These are phyloP conservation scores for Pseudopodoces humilis DNA, from an alignment of 2,113 vertebrate species.

Conservation along the genomic window DNA sequence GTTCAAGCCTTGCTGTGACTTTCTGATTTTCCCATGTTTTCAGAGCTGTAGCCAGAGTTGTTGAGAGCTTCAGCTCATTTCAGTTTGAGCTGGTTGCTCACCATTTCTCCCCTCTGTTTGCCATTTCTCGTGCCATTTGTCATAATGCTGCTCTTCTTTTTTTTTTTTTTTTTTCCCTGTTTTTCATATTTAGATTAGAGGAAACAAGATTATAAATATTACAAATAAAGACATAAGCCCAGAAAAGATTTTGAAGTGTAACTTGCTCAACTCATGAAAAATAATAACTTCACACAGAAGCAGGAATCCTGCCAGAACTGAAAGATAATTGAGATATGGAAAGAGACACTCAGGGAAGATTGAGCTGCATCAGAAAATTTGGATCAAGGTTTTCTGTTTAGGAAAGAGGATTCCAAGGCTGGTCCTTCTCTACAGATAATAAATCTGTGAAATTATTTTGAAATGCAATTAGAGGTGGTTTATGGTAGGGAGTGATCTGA, in stretches of 20 bases:
- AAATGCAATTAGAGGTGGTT: not conserved
- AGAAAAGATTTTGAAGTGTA: not conserved
- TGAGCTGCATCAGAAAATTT: not conserved
- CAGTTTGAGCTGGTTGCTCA: not conserved
- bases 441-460: not conserved
- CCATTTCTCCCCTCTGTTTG: not conserved
- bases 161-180: fast-evolving
- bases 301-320: not conserved
- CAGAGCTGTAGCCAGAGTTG: not conserved
- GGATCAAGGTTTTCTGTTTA: not conserved
- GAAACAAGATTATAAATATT: not conserved
- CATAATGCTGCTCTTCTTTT: not conserved
- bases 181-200: not conserved
- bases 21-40: not conserved
- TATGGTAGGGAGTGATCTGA: not conserved
- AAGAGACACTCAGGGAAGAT: not conserved
- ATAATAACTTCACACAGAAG: not conserved
- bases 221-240: not conserved
- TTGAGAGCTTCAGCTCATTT: not conserved
- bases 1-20: not conserved
- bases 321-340: not conserved
- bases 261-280: not conserved
- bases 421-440: not conserved
- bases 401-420: not conserved
- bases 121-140: not conserved